phyloP scores from a whole-genome alignment of 1,140 invertebrate genomes.

The Oreohelix idahoensis region DNA sequence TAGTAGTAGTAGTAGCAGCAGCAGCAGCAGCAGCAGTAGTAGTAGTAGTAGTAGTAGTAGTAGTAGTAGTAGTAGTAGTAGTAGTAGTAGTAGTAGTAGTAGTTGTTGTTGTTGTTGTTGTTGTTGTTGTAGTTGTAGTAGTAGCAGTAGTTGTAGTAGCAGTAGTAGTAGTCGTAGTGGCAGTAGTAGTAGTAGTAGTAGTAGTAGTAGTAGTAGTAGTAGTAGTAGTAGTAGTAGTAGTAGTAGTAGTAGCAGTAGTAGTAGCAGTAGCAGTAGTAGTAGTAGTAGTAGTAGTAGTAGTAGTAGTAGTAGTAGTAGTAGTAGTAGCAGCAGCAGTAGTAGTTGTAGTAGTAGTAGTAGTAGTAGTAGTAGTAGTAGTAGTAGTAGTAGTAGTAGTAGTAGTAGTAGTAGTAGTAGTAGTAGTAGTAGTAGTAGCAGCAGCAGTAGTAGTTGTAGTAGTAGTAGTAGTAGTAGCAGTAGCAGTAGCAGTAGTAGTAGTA shows the following conservation, averaged over 20 bases:
- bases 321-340: not conserved
- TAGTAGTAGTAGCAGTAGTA: not conserved
- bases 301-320: not conserved
- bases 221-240: not conserved
- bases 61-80: too few species aligned
- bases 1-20: too few species aligned
- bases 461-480: slow-evolving; percentile 2
- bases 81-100: too few species aligned
- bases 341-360: not conserved
- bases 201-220: not conserved
- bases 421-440: not conserved
- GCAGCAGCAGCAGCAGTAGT: too few species aligned
- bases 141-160: too few species aligned
- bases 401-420: not conserved
- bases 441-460: not conserved
- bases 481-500: too few species aligned
- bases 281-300: not conserved
- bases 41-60: too few species aligned
- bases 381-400: not conserved
- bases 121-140: too few species aligned
- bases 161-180: too few species aligned
- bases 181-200: not conserved
- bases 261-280: not conserved
- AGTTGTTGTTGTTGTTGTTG: too few species aligned
- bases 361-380: not conserved